Conservation (phyloP, 2,888 invertebrate species). For the Caenorhabditis zanzibari region DNA sequence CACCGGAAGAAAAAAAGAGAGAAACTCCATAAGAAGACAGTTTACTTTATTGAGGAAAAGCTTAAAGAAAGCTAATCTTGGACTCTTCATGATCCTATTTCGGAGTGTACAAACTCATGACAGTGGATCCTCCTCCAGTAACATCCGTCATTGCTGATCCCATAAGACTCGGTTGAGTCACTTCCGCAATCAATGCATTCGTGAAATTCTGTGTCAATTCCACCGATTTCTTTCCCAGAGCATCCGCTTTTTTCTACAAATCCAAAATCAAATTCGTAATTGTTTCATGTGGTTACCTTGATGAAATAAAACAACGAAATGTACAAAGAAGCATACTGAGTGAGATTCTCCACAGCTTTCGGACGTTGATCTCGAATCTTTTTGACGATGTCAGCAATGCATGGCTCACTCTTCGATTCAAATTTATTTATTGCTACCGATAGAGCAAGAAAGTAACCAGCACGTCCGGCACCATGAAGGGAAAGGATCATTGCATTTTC, state of each 20-base stretch:
- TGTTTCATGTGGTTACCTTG: slow-evolving; percentile 2
- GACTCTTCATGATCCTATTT: too few species aligned
- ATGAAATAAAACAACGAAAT: slow-evolving; percentile 46
- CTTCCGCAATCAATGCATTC: slow-evolving; percentile 13
- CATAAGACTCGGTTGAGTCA: neutral
- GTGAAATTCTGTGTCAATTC: slow-evolving; percentile 21
- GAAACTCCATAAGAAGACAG: too few species aligned
- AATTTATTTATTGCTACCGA: slow-evolving; percentile 29
- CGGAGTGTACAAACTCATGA: slow-evolving; percentile 4
- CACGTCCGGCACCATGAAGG: slow-evolving; percentile 39
- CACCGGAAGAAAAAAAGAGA: too few species aligned
- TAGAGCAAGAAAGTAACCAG: slow-evolving; percentile 41
- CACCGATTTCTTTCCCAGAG: slow-evolving; percentile 17
- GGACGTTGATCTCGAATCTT: slow-evolving; percentile 40
- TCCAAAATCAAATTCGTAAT: neutral
- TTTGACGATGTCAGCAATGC: slow-evolving; percentile 33
- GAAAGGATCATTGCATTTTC: slow-evolving; percentile 39
- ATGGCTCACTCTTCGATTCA: slow-evolving; percentile 31
- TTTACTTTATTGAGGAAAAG: too few species aligned
- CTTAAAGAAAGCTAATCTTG: too few species aligned
- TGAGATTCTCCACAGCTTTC: slow-evolving; percentile 30
- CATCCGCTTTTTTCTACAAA: slow-evolving; percentile 25
- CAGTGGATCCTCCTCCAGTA: neutral
- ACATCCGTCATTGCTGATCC: neutral
- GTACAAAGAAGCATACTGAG: slow-evolving; percentile 42